Conservation (phyloP, 2,113 vertebrate species). For the Mormyrus lacerda region DNA sequence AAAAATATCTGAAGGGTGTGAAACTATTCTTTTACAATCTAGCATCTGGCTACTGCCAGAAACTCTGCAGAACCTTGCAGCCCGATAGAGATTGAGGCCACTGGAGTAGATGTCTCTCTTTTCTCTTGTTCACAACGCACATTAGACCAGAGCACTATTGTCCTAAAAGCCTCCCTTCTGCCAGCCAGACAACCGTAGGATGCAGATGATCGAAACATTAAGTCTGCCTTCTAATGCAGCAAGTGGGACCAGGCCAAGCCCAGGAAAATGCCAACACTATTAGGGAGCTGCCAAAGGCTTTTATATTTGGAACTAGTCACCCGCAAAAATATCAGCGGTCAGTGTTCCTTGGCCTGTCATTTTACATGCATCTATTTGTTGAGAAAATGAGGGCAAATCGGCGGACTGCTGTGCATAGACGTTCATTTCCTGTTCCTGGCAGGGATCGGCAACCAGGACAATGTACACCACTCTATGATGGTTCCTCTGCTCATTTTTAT, state of each 20-base stretch:
- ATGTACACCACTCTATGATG: not conserved
- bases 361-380: not conserved
- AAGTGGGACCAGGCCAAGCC: not conserved
- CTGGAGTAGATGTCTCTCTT: not conserved
- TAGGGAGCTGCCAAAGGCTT: not conserved
- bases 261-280: conserved; percentile 5
- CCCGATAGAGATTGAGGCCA: not conserved
- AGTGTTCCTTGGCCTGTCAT: not conserved
- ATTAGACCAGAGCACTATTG: not conserved
- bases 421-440: not conserved
- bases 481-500: not conserved
- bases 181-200: not conserved
- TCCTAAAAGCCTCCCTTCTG: not conserved
- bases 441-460: not conserved
- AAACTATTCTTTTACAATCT: not conserved
- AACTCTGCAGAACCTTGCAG: not conserved
- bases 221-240: not conserved
- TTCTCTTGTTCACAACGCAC: not conserved
- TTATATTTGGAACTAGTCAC: not conserved
- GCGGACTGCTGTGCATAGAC: not conserved
- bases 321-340: not conserved
- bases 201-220: not conserved
- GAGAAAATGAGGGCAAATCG: not conserved
- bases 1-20: not conserved
- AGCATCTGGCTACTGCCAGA: not conserved